phyloP scores from a whole-genome alignment of 2,113 vertebrate genomes.

The Falcunculus frontatus region DNA sequence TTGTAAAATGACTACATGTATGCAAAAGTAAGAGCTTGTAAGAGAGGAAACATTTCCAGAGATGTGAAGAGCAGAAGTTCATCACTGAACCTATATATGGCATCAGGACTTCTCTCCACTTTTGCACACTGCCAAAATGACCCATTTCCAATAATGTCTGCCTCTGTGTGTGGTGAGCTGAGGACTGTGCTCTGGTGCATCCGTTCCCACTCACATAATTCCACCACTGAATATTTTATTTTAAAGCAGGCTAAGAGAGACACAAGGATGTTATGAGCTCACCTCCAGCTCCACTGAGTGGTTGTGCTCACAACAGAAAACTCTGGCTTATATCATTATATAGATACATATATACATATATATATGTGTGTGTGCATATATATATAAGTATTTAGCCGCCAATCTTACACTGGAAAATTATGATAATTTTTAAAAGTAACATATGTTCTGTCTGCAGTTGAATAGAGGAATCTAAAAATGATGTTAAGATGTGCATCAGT shows the following conservation, averaged over 20 bases:
- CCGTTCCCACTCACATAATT: not conserved
- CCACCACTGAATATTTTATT: not conserved
- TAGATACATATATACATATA: too few relatives aligned
- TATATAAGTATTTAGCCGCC: not conserved
- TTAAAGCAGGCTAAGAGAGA: not conserved
- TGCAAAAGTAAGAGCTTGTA: not conserved
- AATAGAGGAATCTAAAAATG: not conserved
- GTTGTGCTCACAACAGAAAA: not conserved
- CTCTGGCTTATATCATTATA: not conserved
- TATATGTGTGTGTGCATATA: not conserved
- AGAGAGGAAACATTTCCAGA: not conserved
- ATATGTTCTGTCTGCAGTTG: not conserved
- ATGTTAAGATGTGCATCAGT: not conserved
- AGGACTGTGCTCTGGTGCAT: not conserved
- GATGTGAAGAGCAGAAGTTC: not conserved
- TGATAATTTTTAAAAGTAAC: not conserved
- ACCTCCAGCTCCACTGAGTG: not conserved
- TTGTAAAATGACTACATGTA: not conserved
- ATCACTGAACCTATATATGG: rapidly evolving
- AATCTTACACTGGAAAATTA: not conserved
- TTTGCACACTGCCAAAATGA: not conserved
- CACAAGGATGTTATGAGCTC: not conserved
- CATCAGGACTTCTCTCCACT: not conserved
- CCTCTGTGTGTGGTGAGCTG: not conserved
- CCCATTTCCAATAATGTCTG: not conserved